phyloP scores from a whole-genome alignment of 2,888 invertebrate genomes.

The Thereva unica region DNA sequence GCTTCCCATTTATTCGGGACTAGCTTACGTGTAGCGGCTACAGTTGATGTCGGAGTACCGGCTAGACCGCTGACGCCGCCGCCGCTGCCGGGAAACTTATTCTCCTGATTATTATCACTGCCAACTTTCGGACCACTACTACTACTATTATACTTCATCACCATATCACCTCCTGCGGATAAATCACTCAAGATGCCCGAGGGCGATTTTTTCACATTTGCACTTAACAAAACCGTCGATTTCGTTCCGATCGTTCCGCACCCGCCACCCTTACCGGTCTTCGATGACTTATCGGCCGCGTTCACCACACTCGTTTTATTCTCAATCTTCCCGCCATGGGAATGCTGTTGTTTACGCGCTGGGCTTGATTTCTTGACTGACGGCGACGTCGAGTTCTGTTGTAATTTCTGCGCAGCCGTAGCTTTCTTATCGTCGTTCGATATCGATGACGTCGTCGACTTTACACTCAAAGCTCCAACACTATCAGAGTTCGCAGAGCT shows the following conservation, averaged over 20 bases:
- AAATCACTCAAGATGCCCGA: constrained; percentile 17
- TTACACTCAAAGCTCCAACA: constrained; percentile 27
- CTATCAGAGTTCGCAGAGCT: constrained; percentile 30
- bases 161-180: constrained; percentile 12
- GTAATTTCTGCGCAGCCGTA: constrained; percentile 11
- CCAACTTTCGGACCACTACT: constrained; percentile 45
- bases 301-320: constrained; percentile 10
- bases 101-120: constrained; percentile 62
- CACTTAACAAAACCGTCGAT: constrained; percentile 4
- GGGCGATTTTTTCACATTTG: constrained; percentile 33
- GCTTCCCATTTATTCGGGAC: constrained; percentile 72
- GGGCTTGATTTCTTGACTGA: constrained; percentile 53
- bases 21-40: constrained; percentile 33
- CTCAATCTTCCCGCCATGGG: constrained; percentile 34
- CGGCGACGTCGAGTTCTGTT: constrained; percentile 16
- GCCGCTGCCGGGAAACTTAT: constrained; percentile 57
- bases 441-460: not conserved
- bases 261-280: constrained; percentile 21
- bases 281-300: constrained; percentile 13
- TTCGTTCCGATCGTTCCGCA: not conserved
- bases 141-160: constrained; percentile 3
- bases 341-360: constrained; percentile 48
- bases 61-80: not conserved
- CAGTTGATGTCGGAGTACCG: not conserved
- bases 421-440: constrained; percentile 34